Evolutionary conservation across 2,113 vertebrate genomes (phyloP), one percentile per base, ranked within the genome.

Genomic region (Willisornis vidua): DNA sequence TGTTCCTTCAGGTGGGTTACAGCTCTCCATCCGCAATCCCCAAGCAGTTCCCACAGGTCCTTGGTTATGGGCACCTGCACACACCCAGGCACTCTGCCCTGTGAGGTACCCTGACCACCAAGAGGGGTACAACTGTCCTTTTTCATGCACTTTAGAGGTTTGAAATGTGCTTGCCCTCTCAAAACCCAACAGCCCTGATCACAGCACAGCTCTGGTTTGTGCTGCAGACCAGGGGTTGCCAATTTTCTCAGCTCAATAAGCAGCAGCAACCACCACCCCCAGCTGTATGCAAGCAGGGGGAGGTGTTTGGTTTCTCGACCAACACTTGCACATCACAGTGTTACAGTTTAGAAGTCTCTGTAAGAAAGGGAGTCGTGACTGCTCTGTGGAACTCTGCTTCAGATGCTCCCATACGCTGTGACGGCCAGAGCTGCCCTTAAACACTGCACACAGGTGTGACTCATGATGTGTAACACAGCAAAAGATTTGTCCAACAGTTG

Each of bases 341-440:
- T 58, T 66, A 73, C 41, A 49, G 24, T 65, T 85, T 22, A 72
- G 67, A 87, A 85, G 41, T 22, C 41, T 84, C 80, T 54, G n/a
- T 31, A 88, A 70, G 57, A 58, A 89, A 61, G 26, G 62, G 43
- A 89, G 59, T 92, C 62, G 28, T 97, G 94, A 95, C 85, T 79
- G 78, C 62, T 58, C 62, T 14, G 72, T 79, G 31, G 48, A 85
- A 77, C 10, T 17, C 26, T 71, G 77, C 29, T 90, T 90, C 61
- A 71, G 65, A 73, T 43, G 63, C 28, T 81, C 63, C 73, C 87
- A 1, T 7, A 51, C 12, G 48, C 66, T 71, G 33, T 9, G 78
- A 68, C 61, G 61, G 48, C 31, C 71, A 91, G 87, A 82, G 85
- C 74, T 88, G 54, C 61, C 90, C 92, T 92, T 70, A 25, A 92